Base-by-base conservation (phyloP, 2,113 vertebrate species). In the Cichladusa arquata region DNA sequence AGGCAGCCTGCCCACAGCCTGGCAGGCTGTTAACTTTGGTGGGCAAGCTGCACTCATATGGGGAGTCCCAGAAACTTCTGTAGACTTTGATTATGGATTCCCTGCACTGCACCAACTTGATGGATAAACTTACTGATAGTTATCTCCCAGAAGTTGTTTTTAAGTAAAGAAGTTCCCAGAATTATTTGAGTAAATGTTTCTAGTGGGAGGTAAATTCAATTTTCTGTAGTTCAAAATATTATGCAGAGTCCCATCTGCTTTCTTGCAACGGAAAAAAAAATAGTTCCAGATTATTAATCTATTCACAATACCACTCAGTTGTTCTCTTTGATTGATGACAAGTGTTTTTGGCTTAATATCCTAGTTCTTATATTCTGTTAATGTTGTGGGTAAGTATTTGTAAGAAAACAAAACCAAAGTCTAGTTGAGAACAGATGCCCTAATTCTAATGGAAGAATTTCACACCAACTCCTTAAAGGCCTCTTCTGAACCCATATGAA, bases 241-340 rank as follows among this genome's bases (percentile, higher is more conserved):
- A 60, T 34, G n/a, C 53, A 85, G 57, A 93, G 87, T 92, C 53
- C 62, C 81, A 84, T 87, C 86, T 92, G 91, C 69, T 89, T 84
- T 89, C 36, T 72, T 92, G 77, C 28, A 64, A 61, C 31, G 62
- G 79, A 82, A 90, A 80, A 47, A 86, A 86, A 73, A 64, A 36
- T 33, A 25, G 36, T 84, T 87, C 65, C 66, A 84, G 31, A 29
- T 81, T 81, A 92, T 91, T 76, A 74, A 93, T 91, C 73, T 74
- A 42, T 45, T 84, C 61, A 79, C 34, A 74, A 70, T 24, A 2
- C 57, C 28, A 31, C 31, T 87, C 77, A 26, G 65, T 92, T 93
- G 51, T 79, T 81, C 81, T 78, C 31, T 29, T 45, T 81, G 73
- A 40, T 26, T 89, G 89, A 87, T 61, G 83, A 81, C 83, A 91